A percentile compares a stretch with the other conserved stretches of the same genome.
Evolutionary conservation across 2,797 vertebrate species (phyloP).

Genomic region (Darevskia mixta): DNA sequence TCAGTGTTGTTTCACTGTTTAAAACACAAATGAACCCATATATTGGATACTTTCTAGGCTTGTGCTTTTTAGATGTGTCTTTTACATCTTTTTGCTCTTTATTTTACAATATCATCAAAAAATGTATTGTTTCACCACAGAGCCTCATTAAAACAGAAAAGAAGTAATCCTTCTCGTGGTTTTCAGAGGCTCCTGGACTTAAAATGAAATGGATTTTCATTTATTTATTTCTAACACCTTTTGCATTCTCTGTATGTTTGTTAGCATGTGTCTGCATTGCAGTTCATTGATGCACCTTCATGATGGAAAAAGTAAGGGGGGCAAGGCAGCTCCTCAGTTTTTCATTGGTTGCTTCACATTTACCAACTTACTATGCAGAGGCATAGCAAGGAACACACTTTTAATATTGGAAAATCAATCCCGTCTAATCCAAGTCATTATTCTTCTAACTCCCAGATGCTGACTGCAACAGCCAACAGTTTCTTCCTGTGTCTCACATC

Average conservation of each 20-base stretch:
- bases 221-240: neutral
- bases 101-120: conserved; percentile 51
- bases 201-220: conserved; percentile 41
- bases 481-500: conserved; percentile 17
- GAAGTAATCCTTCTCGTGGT: conserved; percentile 45
- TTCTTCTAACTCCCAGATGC: neutral
- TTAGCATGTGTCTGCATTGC: conserved; percentile 7
- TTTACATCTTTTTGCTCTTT: conserved; percentile 18
- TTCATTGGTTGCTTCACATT: conserved; percentile 41
- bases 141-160: neutral
- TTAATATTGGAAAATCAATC: conserved; percentile 38
- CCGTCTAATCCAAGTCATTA: conserved; percentile 51
- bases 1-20: conserved; percentile 49
- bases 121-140: conserved; percentile 30
- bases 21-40: conserved; percentile 49
- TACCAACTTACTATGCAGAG: conserved; percentile 36
- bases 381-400: conserved; percentile 24
- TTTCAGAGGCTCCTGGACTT: neutral
- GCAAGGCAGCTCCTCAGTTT: neutral
- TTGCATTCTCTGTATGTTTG: neutral
- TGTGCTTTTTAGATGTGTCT: conserved; percentile 48
- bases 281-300: conserved; percentile 48
- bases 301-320: conserved; percentile 46
- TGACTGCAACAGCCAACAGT: conserved; percentile 33
- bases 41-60: conserved; percentile 46